Conservation (phyloP, 2,113 vertebrate species). For the Bubo blakistoni region DNA sequence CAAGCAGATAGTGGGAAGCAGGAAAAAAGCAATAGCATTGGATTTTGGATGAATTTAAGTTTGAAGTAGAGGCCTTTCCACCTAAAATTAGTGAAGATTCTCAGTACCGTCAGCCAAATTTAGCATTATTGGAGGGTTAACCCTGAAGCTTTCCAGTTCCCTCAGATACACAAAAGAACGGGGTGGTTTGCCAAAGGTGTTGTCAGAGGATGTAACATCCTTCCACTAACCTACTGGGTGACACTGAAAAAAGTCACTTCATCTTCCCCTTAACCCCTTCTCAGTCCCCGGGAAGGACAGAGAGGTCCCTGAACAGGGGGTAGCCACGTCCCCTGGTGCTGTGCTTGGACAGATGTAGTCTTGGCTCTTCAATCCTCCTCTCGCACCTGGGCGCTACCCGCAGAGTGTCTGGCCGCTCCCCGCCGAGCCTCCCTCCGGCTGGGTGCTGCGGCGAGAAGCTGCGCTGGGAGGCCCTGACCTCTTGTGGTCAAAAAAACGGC, state of each 20-base stretch:
- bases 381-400: too few species aligned
- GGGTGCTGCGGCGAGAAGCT: not conserved
- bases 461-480: not conserved
- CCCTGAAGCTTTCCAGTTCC: not conserved
- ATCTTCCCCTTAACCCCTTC: not conserved
- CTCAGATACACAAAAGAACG: not conserved
- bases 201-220: not conserved
- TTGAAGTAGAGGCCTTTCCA: not conserved
- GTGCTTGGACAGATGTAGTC: too few species aligned
- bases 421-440: too few species aligned
- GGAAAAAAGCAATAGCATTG: not conserved
- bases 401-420: too few species aligned
- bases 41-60: not conserved
- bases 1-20: not conserved
- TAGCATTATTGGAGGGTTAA: not conserved
- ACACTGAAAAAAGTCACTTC: not conserved
- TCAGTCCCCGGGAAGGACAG: not conserved
- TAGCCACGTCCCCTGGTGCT: too few species aligned
- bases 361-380: fast-evolving
- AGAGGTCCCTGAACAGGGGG: too few species aligned
- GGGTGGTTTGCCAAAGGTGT: not conserved
- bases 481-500: not conserved
- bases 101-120: not conserved
- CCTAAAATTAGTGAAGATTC: not conserved
- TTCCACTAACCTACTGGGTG: not conserved